Percentiles rank a stretch among this genome's conserved stretches.
Conservation (phyloP, 1,140 invertebrate species). For the Antheraea mylitta region DNA sequence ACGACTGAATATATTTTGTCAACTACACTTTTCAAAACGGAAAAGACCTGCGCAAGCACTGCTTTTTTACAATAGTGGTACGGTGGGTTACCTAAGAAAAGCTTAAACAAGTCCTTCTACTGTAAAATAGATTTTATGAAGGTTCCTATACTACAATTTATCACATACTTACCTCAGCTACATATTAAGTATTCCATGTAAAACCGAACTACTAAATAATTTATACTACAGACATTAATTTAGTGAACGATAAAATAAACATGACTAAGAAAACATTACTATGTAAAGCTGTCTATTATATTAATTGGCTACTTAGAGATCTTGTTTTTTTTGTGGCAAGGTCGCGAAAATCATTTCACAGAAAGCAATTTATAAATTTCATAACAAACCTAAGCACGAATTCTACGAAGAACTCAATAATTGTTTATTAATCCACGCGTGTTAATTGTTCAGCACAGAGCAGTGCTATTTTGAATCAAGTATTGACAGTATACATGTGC, state of each 20-base stretch:
- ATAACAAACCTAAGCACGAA: background rate
- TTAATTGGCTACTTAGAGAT: background rate
- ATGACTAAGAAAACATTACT: background rate
- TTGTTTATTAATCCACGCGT: background rate
- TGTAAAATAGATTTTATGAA: no score
- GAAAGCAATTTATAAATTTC: background rate
- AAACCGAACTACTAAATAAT: background rate
- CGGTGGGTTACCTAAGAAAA: no score
- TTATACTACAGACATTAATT: background rate
- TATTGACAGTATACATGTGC: background rate
- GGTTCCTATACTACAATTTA: no score
- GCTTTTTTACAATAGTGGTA: no score
- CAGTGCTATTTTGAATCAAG: background rate
- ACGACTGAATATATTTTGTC: no score
- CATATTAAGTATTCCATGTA: background rate
- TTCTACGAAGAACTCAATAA: background rate
- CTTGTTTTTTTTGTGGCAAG: background rate
- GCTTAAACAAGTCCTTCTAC: no score
- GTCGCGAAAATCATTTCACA: background rate
- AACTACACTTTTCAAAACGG: no score
- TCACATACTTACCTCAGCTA: no score
- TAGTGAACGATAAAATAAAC: background rate
- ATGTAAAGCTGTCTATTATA: background rate
- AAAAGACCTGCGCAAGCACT: no score
- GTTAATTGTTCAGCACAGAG: background rate